Percentiles rank a stretch among this genome's conserved stretches.
Conservation (phyloP, 2,888 invertebrate genomes). For the Pammene aurita region DNA sequence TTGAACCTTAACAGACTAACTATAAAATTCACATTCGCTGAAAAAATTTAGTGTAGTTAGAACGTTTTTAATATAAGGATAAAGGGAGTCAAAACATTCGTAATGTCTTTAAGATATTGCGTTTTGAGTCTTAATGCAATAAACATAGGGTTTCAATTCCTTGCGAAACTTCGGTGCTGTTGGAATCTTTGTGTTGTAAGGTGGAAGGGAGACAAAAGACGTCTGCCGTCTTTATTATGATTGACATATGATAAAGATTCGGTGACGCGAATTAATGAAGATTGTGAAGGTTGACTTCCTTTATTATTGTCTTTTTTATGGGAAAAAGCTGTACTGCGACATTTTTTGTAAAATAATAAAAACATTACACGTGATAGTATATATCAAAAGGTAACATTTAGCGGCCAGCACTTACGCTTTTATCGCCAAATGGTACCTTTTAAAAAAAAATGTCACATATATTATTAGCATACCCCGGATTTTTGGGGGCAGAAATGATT, state of each 20-base stretch:
- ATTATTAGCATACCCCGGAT: no score
- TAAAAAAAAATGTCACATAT: no score
- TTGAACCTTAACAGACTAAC: not conserved
- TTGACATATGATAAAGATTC: slow-evolving; percentile 53
- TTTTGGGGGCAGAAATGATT: no score
- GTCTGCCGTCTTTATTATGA: slow-evolving; percentile 50
- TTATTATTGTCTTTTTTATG: not conserved
- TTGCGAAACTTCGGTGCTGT: no score
- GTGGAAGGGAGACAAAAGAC: slow-evolving; percentile 9
- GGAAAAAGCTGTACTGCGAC: no score
- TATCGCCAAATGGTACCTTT: no score
- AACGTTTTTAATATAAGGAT: not conserved
- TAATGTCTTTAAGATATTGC: not conserved
- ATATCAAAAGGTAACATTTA: no score
- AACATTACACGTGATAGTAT: no score
- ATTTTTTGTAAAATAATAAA: not conserved
- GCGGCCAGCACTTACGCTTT: no score
- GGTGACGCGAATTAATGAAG: slow-evolving; percentile 2
- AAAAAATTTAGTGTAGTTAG: not conserved
- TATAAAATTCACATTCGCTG: not conserved
- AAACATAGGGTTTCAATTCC: not conserved
- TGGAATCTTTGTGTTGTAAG: not conserved
- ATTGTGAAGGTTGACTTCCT: not conserved
- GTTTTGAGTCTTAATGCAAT: not conserved
- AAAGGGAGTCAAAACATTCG: not conserved